Base-by-base conservation (phyloP, 23 tunicate genomes). In the Phallusia fumigata region DNA sequence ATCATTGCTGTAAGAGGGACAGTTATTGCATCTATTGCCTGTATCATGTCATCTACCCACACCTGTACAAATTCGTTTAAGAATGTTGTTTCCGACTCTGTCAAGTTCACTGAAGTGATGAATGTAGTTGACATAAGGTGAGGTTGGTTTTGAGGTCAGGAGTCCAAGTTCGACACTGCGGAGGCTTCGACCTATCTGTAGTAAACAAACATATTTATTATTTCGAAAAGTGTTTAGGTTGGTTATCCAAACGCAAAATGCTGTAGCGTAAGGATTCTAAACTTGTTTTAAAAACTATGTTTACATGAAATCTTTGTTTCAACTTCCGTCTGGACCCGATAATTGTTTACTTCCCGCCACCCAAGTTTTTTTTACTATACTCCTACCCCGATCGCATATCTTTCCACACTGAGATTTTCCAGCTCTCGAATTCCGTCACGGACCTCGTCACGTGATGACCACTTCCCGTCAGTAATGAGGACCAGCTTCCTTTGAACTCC, bases 381-480 rank as follows among this genome's bases (percentile, higher is more conserved):
- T 40, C 47, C 5, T 83, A 83, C 86, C 86, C 86, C 86, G 31
- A 83, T 72, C 0, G 86, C 80, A 74, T 16, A 83, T 47, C 86
- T 36, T 50, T 83, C 86, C 0, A 83, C 86, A 30, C 28, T 32
- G 2, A 34, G 47, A 26, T 74, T 45, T 26, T 83, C 86, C 35
- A 83, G 69, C 53, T 40, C 33, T 31, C 34, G 34, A 33, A 75
- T 24, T 83, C 80, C 80, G 31, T 36, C 80, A 3, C 34, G 51
- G 24, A 83, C 49, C 18, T 74, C 86, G 33, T 51, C 73, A 0
- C 18, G 35, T 26, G 19, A 2, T 19, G 80, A 47, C 86, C 86
- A 83, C 69, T 72, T 74, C 18, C 86, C 86, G 32, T 83, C 86
- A 49, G 86, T 83, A 35, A 83, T 36, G 11, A 83, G 51, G 35